These are phyloP conservation scores for Teleogryllus occipitalis DNA, from an alignment of 1,140 invertebrate genomes.

Conservation along the genomic window DNA sequence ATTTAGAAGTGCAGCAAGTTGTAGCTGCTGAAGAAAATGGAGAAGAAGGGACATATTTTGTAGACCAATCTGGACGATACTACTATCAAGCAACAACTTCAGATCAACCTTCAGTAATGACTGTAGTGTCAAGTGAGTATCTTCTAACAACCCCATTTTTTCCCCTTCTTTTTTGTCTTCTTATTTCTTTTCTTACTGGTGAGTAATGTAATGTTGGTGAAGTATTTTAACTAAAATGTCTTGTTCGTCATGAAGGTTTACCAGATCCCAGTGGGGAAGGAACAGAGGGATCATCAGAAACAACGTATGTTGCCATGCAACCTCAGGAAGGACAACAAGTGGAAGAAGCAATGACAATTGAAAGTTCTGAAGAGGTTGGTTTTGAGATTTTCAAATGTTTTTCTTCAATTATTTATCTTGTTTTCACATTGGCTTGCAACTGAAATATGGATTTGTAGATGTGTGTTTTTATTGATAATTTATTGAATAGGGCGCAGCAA, in stretches of 20 bases:
- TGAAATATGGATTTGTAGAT: neutral
- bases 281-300: constrained; percentile 17
- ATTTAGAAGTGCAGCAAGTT: constrained; percentile 23
- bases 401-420: neutral
- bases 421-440: neutral
- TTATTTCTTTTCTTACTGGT: neutral
- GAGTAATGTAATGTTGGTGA: neutral
- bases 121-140: constrained; percentile 36
- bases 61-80: constrained; percentile 67
- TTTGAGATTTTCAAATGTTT: neutral
- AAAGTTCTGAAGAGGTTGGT: constrained; percentile 21
- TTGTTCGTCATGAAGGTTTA: neutral
- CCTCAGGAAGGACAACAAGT: constrained; percentile 23
- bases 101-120: constrained; percentile 51
- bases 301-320: constrained; percentile 25
- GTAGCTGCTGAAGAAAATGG: constrained; percentile 35
- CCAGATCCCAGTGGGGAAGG: constrained; percentile 12
- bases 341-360: constrained; percentile 20
- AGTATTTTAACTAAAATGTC: neutral
- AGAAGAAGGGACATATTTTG: constrained; percentile 61
- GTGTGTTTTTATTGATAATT: neutral
- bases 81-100: constrained; percentile 60
- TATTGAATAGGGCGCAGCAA: constrained; percentile 6
- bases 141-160: neutral
- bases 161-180: neutral